Percentiles rank a stretch among this genome's conserved stretches.
Conservation (phyloP, 2,888 invertebrate genomes). For the Eueremaeus valkanovi region DNA sequence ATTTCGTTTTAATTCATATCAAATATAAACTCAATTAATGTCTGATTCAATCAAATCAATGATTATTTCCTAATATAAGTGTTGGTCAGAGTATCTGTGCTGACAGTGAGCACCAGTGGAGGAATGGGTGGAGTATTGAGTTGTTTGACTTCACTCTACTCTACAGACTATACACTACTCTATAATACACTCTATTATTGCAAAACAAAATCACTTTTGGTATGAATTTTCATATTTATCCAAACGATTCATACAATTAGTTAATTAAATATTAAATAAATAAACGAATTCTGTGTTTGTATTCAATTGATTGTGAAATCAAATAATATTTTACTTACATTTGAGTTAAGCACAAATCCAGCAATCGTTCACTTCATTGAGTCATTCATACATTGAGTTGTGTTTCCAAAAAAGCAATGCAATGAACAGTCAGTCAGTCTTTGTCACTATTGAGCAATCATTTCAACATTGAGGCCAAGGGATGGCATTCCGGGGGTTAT, state of each 20-base stretch:
- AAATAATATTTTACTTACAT: not conserved
- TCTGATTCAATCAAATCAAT: not conserved
- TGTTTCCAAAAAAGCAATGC: not conserved
- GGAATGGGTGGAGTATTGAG: not conserved
- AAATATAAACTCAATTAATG: not conserved
- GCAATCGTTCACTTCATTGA: no score
- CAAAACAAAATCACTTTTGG: no score
- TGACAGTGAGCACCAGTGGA: not conserved
- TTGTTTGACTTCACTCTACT: not conserved
- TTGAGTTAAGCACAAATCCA: no score
- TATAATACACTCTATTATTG: no score
- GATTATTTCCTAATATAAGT: no score
- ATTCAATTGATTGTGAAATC: not conserved
- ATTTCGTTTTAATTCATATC: not conserved
- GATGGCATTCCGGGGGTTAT: no score
- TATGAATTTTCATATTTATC: no score
- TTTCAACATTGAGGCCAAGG: not conserved
- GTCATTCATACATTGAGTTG: not conserved
- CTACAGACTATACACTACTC: no score
- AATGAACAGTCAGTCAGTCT: not conserved
- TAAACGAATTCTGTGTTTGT: no score
- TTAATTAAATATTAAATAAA: no score
- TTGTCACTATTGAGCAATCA: not conserved
- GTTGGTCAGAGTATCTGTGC: no score
- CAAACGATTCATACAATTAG: no score